Evolutionary conservation across 2,797 vertebrate species (phyloP).

Genomic region (Pogoniulus pusillus): DNA sequence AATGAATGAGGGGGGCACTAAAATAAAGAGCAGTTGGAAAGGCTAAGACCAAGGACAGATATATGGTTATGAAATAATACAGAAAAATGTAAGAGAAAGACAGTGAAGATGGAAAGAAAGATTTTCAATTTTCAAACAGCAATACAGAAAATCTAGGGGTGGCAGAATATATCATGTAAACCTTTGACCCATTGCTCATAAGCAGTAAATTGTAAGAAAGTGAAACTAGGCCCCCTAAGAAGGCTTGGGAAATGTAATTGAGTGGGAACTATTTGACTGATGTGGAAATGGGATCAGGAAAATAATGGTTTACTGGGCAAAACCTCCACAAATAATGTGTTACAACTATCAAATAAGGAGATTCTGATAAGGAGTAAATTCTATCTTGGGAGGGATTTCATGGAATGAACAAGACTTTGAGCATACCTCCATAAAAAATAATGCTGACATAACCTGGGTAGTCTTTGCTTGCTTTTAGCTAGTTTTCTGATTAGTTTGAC

Average conservation of each 20-base stretch:
- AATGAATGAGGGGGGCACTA: constrained; percentile 50
- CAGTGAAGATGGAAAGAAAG: constrained; percentile 46
- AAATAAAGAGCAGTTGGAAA: constrained; percentile 58
- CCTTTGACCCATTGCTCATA: constrained; percentile 45
- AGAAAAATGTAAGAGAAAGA: constrained; percentile 60
- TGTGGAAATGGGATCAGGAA: not conserved
- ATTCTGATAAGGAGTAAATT: not conserved
- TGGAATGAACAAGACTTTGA: not conserved
- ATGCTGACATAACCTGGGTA: not conserved
- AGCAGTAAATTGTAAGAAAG: constrained; percentile 46
- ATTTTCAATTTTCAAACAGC: constrained; percentile 53
- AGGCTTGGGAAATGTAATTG: constrained; percentile 32
- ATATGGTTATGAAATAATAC: constrained; percentile 62
- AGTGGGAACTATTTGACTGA: not conserved
- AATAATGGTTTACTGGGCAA: not conserved
- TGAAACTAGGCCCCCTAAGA: not conserved
- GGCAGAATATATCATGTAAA: constrained; percentile 12
- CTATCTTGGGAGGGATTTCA: not conserved
- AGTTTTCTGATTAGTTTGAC: not conserved
- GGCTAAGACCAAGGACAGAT: constrained; percentile 60
- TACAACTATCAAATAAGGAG: not conserved
- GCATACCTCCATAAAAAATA: not conserved
- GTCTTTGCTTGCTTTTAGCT: not conserved
- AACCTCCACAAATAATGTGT: not conserved
- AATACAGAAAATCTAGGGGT: constrained; percentile 29